Base-by-base conservation (phyloP, 92 coral and sea anemone genomes). In the Plumapathes pennacea region DNA sequence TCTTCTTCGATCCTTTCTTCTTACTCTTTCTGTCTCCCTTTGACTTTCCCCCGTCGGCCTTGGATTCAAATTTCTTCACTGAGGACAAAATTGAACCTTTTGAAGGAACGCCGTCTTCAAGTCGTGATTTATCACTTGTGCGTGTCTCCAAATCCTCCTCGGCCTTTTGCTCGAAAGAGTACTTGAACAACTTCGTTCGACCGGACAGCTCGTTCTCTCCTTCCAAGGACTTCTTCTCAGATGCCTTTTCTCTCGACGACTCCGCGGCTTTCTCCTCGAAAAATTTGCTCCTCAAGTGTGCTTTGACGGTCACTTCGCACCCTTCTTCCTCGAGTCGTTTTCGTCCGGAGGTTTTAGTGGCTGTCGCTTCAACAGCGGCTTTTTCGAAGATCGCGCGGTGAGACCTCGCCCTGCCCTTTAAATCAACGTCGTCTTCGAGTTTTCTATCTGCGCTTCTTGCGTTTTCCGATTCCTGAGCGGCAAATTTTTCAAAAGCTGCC, bases 311-410 rank as follows among this genome's bases (percentile, higher is more conserved):
- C 5, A 77, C 66, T 32, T 36, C 36, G 15, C 60, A 34, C 2
- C 69, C 79, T 11, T 64, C 83, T 38, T 74, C 88, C 10, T 81
- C 88, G 33, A 81, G 33, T 36, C 50, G 48, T 6, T 20, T 33
- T 42, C 68, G 68, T 11, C 60, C 57, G 15, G 72, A 58, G 9
- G 88, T 61, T 40, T 56, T 81, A 2, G 62, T 83, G 50, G 75
- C 77, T 11, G 77, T 70, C 49, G 82, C 96, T 48, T 87, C 89
- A 3, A 80, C 89, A 5, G 75, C 75, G 52, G 58, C 77, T 54
- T 77, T 74, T 51, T 87, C 90, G 57, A 87, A 87, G 42, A 87
- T 72, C 23, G 64, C 69, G 10, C 96, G 85, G 42, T 83, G 88
- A 10, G 90, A 80, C 38, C 55, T 72, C 12, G 96, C 90, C 25